phyloP scores from a whole-genome alignment of 2,797 vertebrate genomes.

The Thripadectes ignobilis region DNA sequence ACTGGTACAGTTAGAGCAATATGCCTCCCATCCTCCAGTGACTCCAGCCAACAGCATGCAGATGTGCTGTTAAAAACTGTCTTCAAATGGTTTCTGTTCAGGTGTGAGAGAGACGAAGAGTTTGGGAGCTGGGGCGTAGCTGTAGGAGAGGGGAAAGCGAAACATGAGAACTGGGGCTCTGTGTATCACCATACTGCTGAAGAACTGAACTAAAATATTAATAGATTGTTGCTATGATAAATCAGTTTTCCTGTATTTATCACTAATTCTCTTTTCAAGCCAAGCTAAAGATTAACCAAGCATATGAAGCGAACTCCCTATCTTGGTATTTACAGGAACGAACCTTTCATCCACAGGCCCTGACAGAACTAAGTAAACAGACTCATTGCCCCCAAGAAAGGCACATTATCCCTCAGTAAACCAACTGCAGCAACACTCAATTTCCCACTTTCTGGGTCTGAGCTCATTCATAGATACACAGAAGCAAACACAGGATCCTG shows the following conservation, averaged over 20 bases:
- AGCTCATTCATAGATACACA: not conserved
- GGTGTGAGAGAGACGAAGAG: not conserved
- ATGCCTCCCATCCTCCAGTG: not conserved
- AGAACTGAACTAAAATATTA: not conserved
- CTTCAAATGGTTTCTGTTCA: not conserved
- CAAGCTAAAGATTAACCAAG: not conserved
- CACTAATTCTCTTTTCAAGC: not conserved
- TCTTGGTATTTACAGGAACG: not conserved
- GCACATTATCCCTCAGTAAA: not conserved
- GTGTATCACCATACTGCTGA: not conserved
- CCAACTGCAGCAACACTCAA: accelerated
- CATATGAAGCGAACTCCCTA: not conserved
- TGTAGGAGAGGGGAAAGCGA: not conserved
- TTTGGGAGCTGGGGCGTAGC: not conserved
- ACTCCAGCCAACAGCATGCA: not conserved
- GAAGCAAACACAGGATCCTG: not conserved
- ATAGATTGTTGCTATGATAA: not conserved
- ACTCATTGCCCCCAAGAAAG: not conserved
- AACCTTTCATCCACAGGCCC: not conserved
- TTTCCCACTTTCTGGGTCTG: not conserved
- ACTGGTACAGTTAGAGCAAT: not conserved
- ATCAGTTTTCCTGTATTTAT: not conserved
- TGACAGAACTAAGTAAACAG: not conserved
- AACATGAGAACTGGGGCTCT: not conserved
- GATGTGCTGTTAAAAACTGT: not conserved